Evolutionary conservation across 2,888 invertebrate species (phyloP), one percentile per base, ranked within the genome.

Genomic region (Galeopsomyia nigrocyanea): DNA sequence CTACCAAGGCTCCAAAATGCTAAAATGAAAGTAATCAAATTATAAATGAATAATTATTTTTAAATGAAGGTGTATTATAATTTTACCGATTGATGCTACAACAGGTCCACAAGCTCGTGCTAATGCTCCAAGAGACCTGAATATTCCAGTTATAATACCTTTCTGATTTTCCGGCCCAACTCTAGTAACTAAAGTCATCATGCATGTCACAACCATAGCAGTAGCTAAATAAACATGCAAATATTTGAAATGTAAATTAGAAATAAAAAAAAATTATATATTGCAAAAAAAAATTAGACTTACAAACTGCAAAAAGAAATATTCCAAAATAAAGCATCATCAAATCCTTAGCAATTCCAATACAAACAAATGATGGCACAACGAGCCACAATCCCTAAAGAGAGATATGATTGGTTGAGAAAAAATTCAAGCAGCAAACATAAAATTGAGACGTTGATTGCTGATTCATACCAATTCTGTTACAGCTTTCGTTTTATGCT

Each of bases 1-100:
- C 97, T 94, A 9, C 98, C 98, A 68, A 94, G 89, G 83, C 93
- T 92, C 98, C 98, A 98, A 88, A 96, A 98, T 31, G 93, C 94
- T 94, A 87, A 69, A 88, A 79, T 26, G 5, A 26, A 73, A 88
- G 70, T 49, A 61, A 16, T 61, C 6, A 26, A 46, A 31, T 5
- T 7, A 53, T 58, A 50, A 66, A 31, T 55, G 31, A 58, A 14
- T 55, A 51, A 63, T n/a, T 3, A 56, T 55, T 53, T 58, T 2
- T 14, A 61, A 22, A 26, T 22, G 0, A 69, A 63, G n/a, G n/a
- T n/a, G 19, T 16, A 16, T 55, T 50, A 31, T 6, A 56, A 56
- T 50, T 58, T 85, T 87, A 95, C 96, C 90, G 78, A 95, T 89
- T 66, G 96, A 95, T 26, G 97, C 95, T 16, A 96, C 86, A 67